phyloP scores from a whole-genome alignment of 2,888 invertebrate genomes.

The Ariolimax columbianus region DNA sequence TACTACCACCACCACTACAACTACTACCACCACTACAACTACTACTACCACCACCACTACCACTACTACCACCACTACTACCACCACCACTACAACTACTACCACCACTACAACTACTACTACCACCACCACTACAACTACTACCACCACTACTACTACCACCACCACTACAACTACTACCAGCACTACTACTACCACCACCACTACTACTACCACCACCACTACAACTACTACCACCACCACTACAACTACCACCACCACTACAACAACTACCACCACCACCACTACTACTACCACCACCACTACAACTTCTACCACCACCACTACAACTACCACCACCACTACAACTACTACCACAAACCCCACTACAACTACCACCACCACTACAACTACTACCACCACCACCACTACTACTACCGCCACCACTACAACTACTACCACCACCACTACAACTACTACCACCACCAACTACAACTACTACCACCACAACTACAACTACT shows the following conservation, averaged over 20 bases:
- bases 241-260: not conserved
- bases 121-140: constrained; percentile 19
- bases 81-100: not conserved
- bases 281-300: not conserved
- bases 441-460: too few species aligned
- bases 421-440: too few species aligned
- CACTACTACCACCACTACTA: constrained; percentile 13
- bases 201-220: constrained; percentile 17
- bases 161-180: constrained; percentile 16
- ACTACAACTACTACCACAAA: too few species aligned
- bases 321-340: too few species aligned
- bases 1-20: not conserved
- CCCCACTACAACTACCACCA: too few species aligned
- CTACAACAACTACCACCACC: not conserved
- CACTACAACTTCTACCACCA: too few species aligned
- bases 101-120: not conserved
- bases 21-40: not conserved
- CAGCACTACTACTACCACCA: constrained; percentile 14
- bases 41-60: constrained; percentile 6
- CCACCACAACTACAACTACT: too few species aligned
- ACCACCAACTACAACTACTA: too few species aligned
- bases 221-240: not conserved
- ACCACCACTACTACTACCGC: too few species aligned
- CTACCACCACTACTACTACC: constrained; percentile 12
- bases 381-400: too few species aligned